These are phyloP conservation scores for Mustela lutreola DNA, from an alignment of 2,113 vertebrate species.

Conservation along the genomic window DNA sequence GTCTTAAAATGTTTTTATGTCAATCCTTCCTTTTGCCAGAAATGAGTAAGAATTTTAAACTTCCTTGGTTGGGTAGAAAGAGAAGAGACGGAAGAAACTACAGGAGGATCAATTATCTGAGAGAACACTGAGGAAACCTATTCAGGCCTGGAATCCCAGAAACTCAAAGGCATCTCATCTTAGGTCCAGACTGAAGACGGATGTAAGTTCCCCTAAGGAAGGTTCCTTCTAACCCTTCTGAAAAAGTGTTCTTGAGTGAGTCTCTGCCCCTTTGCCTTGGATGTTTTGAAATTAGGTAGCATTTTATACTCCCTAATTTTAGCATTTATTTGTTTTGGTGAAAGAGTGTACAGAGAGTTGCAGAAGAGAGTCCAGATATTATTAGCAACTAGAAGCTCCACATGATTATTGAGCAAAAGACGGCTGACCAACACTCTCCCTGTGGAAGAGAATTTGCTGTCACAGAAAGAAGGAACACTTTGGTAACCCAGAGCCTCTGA, in stretches of 20 bases:
- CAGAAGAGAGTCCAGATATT: neutral
- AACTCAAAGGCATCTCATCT: neutral
- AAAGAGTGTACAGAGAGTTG: neutral
- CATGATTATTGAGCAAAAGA: neutral
- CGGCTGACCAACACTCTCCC: neutral
- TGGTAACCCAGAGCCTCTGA: neutral
- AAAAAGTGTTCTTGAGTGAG: neutral
- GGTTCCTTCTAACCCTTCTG: neutral
- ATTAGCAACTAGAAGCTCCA: neutral
- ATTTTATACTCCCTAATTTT: neutral
- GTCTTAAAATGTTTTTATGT: neutral
- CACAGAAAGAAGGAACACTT: neutral
- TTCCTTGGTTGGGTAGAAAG: neutral
- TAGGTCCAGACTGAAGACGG: neutral
- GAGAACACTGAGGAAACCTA: neutral
- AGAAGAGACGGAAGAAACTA: neutral
- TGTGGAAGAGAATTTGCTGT: neutral
- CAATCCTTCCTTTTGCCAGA: neutral
- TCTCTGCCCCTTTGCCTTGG: neutral
- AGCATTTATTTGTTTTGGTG: neutral
- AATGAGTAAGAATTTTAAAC: constrained; percentile 2
- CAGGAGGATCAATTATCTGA: neutral
- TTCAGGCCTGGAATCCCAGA: neutral
- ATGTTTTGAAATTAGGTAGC: neutral
- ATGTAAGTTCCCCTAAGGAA: neutral